Conservation (phyloP, 1,140 invertebrate species). For the Plodia interpunctella region DNA sequence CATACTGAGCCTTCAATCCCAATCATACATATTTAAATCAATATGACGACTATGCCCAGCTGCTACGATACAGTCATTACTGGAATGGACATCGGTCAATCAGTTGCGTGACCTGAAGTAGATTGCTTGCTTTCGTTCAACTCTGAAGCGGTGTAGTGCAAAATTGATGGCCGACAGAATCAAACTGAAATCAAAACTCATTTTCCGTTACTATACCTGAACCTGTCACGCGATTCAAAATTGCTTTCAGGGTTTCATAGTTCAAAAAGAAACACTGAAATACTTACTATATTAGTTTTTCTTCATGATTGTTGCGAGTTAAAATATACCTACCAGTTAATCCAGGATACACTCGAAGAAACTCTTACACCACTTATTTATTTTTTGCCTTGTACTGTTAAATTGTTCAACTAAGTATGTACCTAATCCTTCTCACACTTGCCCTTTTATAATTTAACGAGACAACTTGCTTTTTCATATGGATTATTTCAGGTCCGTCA, state of each 20-base stretch:
- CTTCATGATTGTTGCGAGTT: too few relatives aligned
- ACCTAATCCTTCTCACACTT: too few relatives aligned
- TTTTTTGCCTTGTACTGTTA: too few relatives aligned
- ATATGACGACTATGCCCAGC: slow-evolving; percentile 31
- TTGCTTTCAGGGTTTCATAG: slow-evolving; percentile 15
- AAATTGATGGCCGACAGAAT: slow-evolving; percentile 35
- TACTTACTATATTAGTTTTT: background rate
- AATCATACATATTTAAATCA: slow-evolving; percentile 46
- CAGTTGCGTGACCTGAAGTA: slow-evolving; percentile 40
- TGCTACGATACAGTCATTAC: slow-evolving; percentile 60
- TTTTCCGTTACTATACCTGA: slow-evolving; percentile 25
- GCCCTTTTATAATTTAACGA: too few relatives aligned
- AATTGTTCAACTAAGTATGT: too few relatives aligned
- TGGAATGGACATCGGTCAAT: slow-evolving; percentile 41
- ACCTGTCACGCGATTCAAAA: slow-evolving; percentile 37
- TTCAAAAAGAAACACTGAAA: background rate
- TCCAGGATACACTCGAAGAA: too few relatives aligned
- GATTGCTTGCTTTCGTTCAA: slow-evolving; percentile 40
- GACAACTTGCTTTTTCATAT: slow-evolving; percentile 15
- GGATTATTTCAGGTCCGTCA: slow-evolving; percentile 24
- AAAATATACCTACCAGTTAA: too few relatives aligned
- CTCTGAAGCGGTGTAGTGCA: slow-evolving; percentile 24
- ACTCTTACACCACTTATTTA: too few relatives aligned
- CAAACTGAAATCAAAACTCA: slow-evolving; percentile 31
- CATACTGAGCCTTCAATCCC: slow-evolving; percentile 33